A percentile compares a stretch with the other conserved stretches of the same genome.
Conservation (phyloP, 92 coral and sea anemone genomes). For the Phenganax marumi region DNA sequence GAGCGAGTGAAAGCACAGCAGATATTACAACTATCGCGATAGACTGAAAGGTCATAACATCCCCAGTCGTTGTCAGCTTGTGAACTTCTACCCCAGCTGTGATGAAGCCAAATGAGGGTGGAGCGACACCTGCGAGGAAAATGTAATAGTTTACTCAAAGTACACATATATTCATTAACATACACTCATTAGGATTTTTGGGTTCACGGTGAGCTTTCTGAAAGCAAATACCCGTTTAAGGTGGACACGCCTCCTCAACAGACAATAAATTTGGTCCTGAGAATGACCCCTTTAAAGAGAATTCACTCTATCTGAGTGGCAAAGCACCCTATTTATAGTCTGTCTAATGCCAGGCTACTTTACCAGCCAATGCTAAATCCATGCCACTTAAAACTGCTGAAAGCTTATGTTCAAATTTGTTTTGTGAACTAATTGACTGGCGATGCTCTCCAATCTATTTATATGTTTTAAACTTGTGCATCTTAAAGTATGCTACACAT, state of each 20-base stretch:
- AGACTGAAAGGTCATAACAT: conserved; percentile 86
- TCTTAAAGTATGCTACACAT: too few species aligned
- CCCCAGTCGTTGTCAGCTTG: conserved; percentile 93
- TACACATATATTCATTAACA: too few species aligned
- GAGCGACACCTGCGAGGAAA: conserved; percentile 76
- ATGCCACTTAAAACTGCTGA: not conserved
- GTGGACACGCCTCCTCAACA: too few species aligned
- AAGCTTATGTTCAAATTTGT: too few species aligned
- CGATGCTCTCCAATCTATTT: too few species aligned
- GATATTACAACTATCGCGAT: conserved; percentile 78
- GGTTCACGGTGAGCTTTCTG: too few species aligned
- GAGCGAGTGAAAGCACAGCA: conserved; percentile 77
- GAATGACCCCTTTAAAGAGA: not conserved
- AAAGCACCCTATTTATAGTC: not conserved
- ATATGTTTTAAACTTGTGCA: too few species aligned
- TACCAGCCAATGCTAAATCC: not conserved
- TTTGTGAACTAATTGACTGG: too few species aligned
- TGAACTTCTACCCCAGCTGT: conserved; percentile 96
- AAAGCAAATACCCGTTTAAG: too few species aligned
- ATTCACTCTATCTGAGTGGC: not conserved
- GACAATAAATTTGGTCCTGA: not conserved
- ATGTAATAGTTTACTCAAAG: not conserved
- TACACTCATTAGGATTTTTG: too few species aligned
- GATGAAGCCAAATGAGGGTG: conserved; percentile 96
- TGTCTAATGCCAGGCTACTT: not conserved